Evolutionary conservation across 2,797 vertebrate genomes (phyloP).

Genomic region (Gallinago nigripennis): DNA sequence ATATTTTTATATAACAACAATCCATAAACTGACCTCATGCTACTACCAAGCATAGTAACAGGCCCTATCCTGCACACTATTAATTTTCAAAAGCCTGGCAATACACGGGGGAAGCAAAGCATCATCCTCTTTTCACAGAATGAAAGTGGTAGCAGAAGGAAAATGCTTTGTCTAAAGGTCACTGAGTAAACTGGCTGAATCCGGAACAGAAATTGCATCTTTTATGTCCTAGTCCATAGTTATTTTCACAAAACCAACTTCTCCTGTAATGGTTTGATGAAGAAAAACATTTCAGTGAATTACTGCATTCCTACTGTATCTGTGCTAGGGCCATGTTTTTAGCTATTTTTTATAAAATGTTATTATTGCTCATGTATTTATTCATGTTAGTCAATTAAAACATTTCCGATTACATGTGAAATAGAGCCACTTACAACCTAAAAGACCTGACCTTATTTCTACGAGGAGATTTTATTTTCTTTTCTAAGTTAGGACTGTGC

Average conservation of each 20-base stretch:
- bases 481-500: background rate
- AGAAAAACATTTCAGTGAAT: background rate
- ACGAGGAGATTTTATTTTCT: background rate
- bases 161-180: background rate
- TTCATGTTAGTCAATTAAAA: background rate
- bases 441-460: background rate
- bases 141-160: background rate
- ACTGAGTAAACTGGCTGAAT: background rate
- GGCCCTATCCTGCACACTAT: background rate
- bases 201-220: background rate
- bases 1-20: background rate
- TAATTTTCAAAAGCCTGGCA: background rate
- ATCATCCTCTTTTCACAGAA: background rate
- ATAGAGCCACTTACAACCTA: background rate
- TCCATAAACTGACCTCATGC: background rate
- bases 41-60: background rate
- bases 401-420: background rate
- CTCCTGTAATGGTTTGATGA: background rate
- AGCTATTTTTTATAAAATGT: background rate
- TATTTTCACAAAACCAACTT: background rate
- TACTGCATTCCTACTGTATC: background rate
- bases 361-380: background rate
- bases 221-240: background rate
- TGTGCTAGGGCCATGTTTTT: background rate
- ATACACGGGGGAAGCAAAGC: background rate